Percentiles rank a stretch among this genome's conserved stretches.
Conservation (phyloP, 2,113 vertebrate species). For the Mormoops blainvillei region DNA sequence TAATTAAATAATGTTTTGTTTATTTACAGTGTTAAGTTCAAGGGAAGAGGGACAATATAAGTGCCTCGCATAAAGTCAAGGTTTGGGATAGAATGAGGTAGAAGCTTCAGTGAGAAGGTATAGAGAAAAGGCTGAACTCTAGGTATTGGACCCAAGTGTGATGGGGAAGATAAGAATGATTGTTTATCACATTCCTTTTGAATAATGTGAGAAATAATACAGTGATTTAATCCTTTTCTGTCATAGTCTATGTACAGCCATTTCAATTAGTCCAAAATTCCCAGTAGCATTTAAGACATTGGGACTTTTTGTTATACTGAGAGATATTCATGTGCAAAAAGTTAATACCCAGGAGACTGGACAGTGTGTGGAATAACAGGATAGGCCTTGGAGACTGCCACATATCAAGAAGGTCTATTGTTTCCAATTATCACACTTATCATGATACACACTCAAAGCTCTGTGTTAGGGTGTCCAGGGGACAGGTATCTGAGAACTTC, state of each 20-base stretch:
- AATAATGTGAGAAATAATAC: neutral
- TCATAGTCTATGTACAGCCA: neutral
- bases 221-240: neutral
- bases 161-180: neutral
- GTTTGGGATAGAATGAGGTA: neutral
- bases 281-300: neutral
- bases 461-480: neutral
- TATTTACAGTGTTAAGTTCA: too few relatives aligned
- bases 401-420: neutral
- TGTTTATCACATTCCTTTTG: neutral
- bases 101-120: neutral
- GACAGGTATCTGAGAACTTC: neutral
- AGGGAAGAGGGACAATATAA: neutral
- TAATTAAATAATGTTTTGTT: neutral
- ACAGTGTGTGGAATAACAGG: neutral
- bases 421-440: neutral
- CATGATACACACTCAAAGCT: neutral
- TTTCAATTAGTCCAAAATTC: neutral
- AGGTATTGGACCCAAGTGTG: neutral
- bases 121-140: neutral
- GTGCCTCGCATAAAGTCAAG: neutral
- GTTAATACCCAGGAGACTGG: neutral
- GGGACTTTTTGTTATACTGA: neutral
- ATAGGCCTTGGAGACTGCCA: neutral
- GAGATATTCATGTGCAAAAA: neutral